These are phyloP conservation scores for Drosophila lacteicornis DNA, from an alignment of 1,140 invertebrate species.

Conservation along the genomic window DNA sequence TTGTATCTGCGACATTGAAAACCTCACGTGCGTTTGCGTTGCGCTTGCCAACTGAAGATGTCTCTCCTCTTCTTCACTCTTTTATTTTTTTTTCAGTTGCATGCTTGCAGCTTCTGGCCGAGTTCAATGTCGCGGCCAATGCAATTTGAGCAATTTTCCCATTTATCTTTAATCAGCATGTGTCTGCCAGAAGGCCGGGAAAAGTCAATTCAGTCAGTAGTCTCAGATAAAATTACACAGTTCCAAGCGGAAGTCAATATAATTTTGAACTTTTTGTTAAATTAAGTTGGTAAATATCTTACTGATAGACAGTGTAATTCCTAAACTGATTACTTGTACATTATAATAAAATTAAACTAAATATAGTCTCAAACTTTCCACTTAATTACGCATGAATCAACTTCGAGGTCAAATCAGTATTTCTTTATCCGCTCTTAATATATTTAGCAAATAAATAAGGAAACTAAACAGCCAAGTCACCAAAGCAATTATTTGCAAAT, in stretches of 20 bases:
- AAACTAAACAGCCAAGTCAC: neutral
- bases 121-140: slow-evolving; percentile 45
- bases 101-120: slow-evolving; percentile 29
- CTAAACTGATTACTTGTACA: neutral
- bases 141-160: slow-evolving; percentile 36
- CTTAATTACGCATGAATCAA: neutral
- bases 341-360: neutral
- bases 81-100: slow-evolving; percentile 22
- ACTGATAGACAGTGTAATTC: neutral
- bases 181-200: slow-evolving; percentile 26
- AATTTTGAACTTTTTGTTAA: neutral
- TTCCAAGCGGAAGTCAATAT: neutral
- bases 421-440: neutral
- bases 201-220: slow-evolving; percentile 13
- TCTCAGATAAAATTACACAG: neutral
- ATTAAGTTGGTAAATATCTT: neutral
- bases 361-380: too few relatives aligned
- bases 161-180: slow-evolving; percentile 38
- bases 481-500: neutral
- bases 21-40: slow-evolving; percentile 71
- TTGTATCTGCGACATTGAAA: slow-evolving; percentile 56
- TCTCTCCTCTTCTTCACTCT: slow-evolving; percentile 17
- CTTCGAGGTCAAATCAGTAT: neutral
- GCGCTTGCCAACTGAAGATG: slow-evolving; percentile 43
- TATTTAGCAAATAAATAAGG: neutral